These are phyloP conservation scores for Drosophila melanica DNA, from an alignment of 1,140 invertebrate genomes.

Conservation along the genomic window DNA sequence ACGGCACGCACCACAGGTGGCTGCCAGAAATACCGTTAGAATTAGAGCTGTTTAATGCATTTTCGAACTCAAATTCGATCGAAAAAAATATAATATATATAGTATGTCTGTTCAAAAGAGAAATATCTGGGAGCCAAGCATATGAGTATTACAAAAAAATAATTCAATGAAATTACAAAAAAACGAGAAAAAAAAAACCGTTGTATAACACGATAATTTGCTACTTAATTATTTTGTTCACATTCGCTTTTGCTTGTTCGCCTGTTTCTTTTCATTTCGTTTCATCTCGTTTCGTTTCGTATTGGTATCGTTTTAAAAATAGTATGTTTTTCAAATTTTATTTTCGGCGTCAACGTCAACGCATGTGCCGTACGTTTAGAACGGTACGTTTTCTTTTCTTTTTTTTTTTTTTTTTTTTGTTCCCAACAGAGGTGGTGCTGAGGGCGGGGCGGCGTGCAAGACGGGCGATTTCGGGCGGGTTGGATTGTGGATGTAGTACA, in stretches of 20 bases:
- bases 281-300: conserved; percentile 62
- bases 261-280: conserved; percentile 46
- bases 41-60: not conserved
- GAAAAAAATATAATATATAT: not conserved
- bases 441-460: not conserved
- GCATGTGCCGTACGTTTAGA: conserved; percentile 45
- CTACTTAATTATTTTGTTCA: conserved; percentile 79
- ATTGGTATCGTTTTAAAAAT: conserved; percentile 79
- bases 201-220: conserved; percentile 82
- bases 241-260: conserved; percentile 48
- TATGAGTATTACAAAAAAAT: too few relatives aligned
- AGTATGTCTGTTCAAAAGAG: not conserved
- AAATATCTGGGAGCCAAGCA: not conserved
- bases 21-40: conserved; percentile 1
- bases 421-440: not conserved
- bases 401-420: not conserved
- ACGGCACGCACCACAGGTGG: conserved; percentile 29
- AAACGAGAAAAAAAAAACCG: conserved; percentile 30
- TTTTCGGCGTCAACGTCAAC: conserved; percentile 81
- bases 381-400: not conserved
- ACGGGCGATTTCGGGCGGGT: conserved; percentile 20
- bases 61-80: conserved; percentile 12
- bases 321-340: conserved; percentile 81
- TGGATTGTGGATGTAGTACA: conserved; percentile 57
- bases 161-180: not conserved